Evolutionary conservation across 1,140 invertebrate species (phyloP).

Genomic region (Marisa cornuarietis): DNA sequence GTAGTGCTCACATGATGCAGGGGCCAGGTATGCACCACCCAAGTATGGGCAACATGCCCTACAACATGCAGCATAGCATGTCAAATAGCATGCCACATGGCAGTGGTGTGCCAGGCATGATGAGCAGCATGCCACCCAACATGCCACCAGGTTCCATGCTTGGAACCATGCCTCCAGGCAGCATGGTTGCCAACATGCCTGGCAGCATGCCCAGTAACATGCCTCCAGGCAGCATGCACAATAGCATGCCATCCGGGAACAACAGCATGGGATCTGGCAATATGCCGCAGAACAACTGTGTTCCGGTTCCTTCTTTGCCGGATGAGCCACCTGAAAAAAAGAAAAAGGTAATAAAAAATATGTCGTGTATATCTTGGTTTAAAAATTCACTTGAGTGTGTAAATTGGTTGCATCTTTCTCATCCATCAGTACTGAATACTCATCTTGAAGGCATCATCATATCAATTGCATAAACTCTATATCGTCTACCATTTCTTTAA

Average conservation of each 20-base stretch:
- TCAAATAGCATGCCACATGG: conserved; percentile 20
- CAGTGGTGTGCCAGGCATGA: conserved; percentile 15
- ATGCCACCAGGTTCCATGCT: conserved; percentile 15
- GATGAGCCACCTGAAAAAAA: conserved; percentile 60
- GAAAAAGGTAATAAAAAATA: conserved; percentile 45
- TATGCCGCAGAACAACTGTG: conserved; percentile 60
- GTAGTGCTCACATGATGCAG: conserved; percentile 7
- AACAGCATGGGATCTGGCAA: conserved; percentile 30
- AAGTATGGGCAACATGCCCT: conserved; percentile 15
- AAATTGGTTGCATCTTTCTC: too few relatives aligned
- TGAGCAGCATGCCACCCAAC: conserved; percentile 18
- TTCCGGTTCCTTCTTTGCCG: conserved; percentile 74
- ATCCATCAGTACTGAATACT: too few relatives aligned
- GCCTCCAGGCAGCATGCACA: conserved; percentile 17
- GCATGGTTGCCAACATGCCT: conserved; percentile 20
- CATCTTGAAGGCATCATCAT: too few relatives aligned
- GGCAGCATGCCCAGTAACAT: conserved; percentile 28
- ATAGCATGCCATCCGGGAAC: conserved; percentile 9
- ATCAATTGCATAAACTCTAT: too few relatives aligned
- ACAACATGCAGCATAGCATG: conserved; percentile 27
- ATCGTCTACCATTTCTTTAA: too few relatives aligned
- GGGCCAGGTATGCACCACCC: conserved; percentile 24
- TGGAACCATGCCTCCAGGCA: conserved; percentile 17
- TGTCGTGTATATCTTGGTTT: background rate
- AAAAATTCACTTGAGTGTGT: background rate